phyloP scores from a whole-genome alignment of 1,140 invertebrate genomes.

The Drosophila bocqueti region DNA sequence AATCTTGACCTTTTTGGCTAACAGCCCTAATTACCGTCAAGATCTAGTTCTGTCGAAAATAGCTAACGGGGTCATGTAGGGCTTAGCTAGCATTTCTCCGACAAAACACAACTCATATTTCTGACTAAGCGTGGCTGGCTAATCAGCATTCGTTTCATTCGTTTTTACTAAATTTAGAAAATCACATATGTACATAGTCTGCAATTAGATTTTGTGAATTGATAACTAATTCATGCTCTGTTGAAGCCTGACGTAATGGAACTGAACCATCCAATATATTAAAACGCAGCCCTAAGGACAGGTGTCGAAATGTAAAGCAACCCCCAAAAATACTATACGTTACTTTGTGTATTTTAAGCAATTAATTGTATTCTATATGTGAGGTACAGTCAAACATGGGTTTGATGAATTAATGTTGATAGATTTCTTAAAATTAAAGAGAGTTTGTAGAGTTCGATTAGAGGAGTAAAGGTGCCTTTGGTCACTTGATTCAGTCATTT shows the following conservation, averaged over 20 bases:
- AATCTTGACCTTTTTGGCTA: neutral
- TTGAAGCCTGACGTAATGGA: constrained; percentile 3
- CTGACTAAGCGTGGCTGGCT: constrained; percentile 36
- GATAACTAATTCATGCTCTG: constrained; percentile 22
- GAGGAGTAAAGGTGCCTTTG: neutral
- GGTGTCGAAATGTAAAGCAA: constrained; percentile 10
- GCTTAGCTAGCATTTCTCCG: neutral
- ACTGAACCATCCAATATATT: constrained; percentile 2
- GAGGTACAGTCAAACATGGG: constrained; percentile 8
- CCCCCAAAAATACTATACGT: constrained; percentile 13
- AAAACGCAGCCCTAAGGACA: constrained; percentile 3
- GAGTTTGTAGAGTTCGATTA: neutral
- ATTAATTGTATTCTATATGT: constrained; percentile 3
- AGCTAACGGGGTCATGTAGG: constrained; percentile 2
- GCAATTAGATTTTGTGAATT: constrained; percentile 1
- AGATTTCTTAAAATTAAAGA: neutral
- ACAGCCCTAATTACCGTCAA: constrained; percentile 1
- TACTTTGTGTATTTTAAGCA: neutral
- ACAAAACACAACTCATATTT: neutral
- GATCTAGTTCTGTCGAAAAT: constrained; percentile 1
- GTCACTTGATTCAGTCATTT: neutral
- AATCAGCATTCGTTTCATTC: constrained; percentile 8
- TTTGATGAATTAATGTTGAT: neutral
- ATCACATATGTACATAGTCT: constrained; percentile 9
- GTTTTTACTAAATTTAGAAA: constrained; percentile 3